Evolutionary conservation across 2,888 invertebrate genomes (phyloP).

Genomic region (Philhelius pedissequus): DNA sequence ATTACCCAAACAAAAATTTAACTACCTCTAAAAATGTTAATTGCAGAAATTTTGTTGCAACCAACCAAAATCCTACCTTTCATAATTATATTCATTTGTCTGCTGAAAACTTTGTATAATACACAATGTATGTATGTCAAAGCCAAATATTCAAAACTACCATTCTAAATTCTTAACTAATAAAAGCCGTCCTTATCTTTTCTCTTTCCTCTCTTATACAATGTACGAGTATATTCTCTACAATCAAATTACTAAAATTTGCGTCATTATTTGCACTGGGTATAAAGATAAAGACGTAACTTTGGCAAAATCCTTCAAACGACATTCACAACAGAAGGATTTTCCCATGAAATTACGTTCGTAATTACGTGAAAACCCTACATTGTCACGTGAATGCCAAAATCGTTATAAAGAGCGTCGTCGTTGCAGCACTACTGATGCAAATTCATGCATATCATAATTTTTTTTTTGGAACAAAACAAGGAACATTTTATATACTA

Average conservation of each 20-base stretch:
- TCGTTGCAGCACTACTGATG: background rate
- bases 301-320: slow-evolving; percentile 23
- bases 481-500: background rate
- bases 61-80: too few species aligned
- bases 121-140: background rate
- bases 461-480: slow-evolving; percentile 37
- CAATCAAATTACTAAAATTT: slow-evolving; percentile 48
- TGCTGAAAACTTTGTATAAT: too few species aligned
- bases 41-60: too few species aligned
- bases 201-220: background rate
- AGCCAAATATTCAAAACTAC: background rate
- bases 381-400: slow-evolving; percentile 33
- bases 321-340: background rate
- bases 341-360: slow-evolving; percentile 25
- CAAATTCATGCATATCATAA: background rate
- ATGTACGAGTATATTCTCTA: background rate
- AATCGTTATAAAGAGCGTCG: background rate
- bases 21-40: too few species aligned
- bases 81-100: too few species aligned
- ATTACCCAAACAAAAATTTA: too few species aligned
- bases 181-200: background rate
- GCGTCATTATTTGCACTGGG: slow-evolving; percentile 22
- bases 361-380: slow-evolving; percentile 49
- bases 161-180: background rate
- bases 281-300: background rate